Conservation (phyloP, 2,888 invertebrate species). For the Liodrosophila aerea region DNA sequence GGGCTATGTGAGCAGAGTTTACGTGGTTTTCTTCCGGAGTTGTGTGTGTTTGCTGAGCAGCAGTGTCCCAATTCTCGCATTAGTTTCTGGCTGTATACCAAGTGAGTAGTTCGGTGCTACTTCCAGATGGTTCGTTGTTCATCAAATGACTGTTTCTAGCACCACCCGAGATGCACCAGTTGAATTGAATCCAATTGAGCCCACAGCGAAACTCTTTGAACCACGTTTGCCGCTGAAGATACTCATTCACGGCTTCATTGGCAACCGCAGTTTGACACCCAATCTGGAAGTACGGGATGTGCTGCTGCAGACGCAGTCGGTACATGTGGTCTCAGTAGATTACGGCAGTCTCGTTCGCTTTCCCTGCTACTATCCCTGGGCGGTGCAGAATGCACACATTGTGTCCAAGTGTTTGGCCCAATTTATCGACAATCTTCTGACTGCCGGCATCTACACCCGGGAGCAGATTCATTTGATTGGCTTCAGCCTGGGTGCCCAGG, state of each 20-base stretch:
- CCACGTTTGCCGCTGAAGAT: constrained; percentile 84
- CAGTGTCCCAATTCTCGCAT: constrained; percentile 85
- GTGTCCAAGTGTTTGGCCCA: constrained; percentile 85
- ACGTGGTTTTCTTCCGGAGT: constrained; percentile 31
- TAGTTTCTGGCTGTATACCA: constrained; percentile 86
- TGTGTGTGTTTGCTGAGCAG: constrained; percentile 60
- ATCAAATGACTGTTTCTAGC: constrained; percentile 10
- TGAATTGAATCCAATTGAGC: constrained; percentile 80
- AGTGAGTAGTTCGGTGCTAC: constrained; percentile 81
- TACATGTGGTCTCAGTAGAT: constrained; percentile 86
- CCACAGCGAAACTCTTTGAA: constrained; percentile 42
- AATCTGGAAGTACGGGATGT: constrained; percentile 86
- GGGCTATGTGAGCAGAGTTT: constrained; percentile 2
- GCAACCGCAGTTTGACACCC: constrained; percentile 84
- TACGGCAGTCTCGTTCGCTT: constrained; percentile 84
- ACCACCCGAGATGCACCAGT: constrained; percentile 77
- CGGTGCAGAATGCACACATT: constrained; percentile 84
- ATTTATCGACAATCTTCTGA: constrained; percentile 84
- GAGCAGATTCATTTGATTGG: constrained; percentile 85
- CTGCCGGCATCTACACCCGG: constrained; percentile 80
- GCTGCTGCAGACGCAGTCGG: constrained; percentile 84
- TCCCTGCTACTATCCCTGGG: constrained; percentile 85
- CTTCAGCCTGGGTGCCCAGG: constrained; percentile 86
- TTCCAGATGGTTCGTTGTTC: neutral
- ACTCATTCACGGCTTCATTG: constrained; percentile 86